Evolutionary conservation across 2,113 vertebrate genomes (phyloP), one percentile per base, ranked within the genome.

Genomic region (Epinephelus fuscoguttatus): DNA sequence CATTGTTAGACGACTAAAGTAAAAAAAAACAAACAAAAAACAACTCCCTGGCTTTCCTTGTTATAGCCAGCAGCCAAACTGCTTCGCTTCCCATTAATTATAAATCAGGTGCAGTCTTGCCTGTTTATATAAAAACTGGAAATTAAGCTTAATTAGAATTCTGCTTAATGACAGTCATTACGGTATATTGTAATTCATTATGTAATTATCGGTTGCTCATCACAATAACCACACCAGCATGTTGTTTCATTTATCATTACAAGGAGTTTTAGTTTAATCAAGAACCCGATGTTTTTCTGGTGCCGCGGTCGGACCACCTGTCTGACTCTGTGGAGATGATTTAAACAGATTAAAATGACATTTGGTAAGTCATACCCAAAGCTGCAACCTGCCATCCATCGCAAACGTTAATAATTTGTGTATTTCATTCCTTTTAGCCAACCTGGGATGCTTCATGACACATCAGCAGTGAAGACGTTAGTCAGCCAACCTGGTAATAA

Each of bases 121-220:
- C 61, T 84, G 83, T 91, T 89, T 89, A 81, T 59, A 40, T 55
- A 73, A 77, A 84, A 81, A 78, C 64, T 78, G 57, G 37, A 82
- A 88, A 86, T 92, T 88, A 90, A 62, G 50, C 77, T 89, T 81
- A 85, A 89, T 88, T 91, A 88, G 72, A 88, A 86, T 72, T 60
- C 11, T 8, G 21, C 71, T 86, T 80, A 77, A 92, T 86, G 67
- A 88, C 83, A 73, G 85, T 84, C 60, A 84, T 87, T 88, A 75
- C 72, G 37, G 75, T 18, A 70, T 83, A 84, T 88, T 85, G 77
- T 78, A 81, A 89, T 86, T 87, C 78, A 89, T 93, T 93, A 86
- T 82, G 68, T 80, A 86, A 90, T 87, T 70, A 73, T 12, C 66
- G 66, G 70, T 77, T 85, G 62, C 59, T 78, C 66, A 52, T 85